Evolutionary conservation across 2,797 vertebrate species (phyloP).

Genomic region (Apogon talboti): DNA sequence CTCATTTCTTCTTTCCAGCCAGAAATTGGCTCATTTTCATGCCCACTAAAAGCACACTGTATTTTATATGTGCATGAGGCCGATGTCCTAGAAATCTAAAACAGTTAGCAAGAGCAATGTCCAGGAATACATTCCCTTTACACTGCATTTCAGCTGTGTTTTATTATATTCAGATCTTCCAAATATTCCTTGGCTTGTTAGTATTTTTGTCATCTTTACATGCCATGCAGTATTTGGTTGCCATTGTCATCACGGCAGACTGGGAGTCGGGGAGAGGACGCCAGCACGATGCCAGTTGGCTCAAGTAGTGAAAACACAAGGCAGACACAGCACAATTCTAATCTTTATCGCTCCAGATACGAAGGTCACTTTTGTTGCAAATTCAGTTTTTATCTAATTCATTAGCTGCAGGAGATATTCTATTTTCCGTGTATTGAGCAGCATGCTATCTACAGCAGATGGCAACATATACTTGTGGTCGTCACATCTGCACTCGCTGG

Average conservation of each 20-base stretch:
- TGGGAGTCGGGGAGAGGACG: conserved; percentile 78
- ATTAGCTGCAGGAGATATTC: conserved; percentile 62
- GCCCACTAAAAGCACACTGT: conserved; percentile 36
- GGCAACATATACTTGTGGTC: neutral
- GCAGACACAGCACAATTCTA: conserved; percentile 83
- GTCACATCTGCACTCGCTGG: neutral
- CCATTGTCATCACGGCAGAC: conserved; percentile 84
- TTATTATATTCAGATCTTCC: conserved; percentile 63
- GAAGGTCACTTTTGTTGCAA: conserved; percentile 80
- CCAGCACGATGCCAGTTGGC: conserved; percentile 84
- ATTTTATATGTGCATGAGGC: conserved; percentile 23
- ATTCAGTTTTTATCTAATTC: conserved; percentile 65
- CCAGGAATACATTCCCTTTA: conserved; percentile 30
- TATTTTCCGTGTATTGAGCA: conserved; percentile 24
- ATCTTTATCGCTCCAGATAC: conserved; percentile 82
- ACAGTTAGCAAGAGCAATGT: conserved; percentile 7
- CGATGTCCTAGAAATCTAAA: conserved; percentile 42
- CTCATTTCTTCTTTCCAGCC: conserved; percentile 35
- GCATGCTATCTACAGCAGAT: neutral
- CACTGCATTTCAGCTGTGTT: conserved; percentile 49
- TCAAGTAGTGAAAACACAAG: conserved; percentile 77
- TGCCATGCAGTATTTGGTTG: conserved; percentile 79
- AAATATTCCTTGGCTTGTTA: conserved; percentile 73
- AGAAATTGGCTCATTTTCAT: conserved; percentile 40
- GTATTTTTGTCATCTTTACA: conserved; percentile 79